phyloP scores from a whole-genome alignment of 1,140 invertebrate species.

The Eriosoma lanigerum region DNA sequence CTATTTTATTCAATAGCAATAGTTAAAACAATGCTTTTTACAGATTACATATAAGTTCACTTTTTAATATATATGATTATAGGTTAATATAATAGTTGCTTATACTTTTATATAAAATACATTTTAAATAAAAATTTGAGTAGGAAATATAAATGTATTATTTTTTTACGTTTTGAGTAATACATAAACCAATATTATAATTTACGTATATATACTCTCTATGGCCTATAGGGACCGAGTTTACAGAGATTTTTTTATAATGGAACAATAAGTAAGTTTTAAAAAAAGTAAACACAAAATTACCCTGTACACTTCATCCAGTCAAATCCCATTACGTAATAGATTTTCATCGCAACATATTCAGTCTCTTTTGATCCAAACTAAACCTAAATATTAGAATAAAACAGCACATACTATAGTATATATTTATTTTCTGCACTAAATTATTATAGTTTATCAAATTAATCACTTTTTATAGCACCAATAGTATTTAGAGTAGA shows the following conservation, averaged over 20 bases:
- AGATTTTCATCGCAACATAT: slow-evolving; percentile 13
- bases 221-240: no score
- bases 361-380: slow-evolving; percentile 15
- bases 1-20: no score
- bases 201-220: no score
- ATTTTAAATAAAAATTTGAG: neutral
- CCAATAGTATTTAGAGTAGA: slow-evolving; percentile 16
- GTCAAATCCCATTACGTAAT: slow-evolving; percentile 46
- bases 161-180: neutral
- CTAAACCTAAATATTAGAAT: slow-evolving; percentile 20
- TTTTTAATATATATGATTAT: no score
- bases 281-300: slow-evolving; percentile 4
- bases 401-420: slow-evolving; percentile 1
- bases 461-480: slow-evolving; percentile 11
- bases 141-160: no score
- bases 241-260: neutral
- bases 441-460: neutral
- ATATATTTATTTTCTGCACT: slow-evolving; percentile 29
- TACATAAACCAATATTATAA: neutral
- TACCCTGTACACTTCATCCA: neutral
- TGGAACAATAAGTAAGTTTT: slow-evolving; percentile 8
- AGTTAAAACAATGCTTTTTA: no score
- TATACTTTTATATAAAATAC: neutral
- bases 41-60: no score
- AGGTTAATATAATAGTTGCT: neutral